These are phyloP conservation scores for Clarias laeviceps DNA, from an alignment of 2,797 vertebrate species.

Conservation along the genomic window DNA sequence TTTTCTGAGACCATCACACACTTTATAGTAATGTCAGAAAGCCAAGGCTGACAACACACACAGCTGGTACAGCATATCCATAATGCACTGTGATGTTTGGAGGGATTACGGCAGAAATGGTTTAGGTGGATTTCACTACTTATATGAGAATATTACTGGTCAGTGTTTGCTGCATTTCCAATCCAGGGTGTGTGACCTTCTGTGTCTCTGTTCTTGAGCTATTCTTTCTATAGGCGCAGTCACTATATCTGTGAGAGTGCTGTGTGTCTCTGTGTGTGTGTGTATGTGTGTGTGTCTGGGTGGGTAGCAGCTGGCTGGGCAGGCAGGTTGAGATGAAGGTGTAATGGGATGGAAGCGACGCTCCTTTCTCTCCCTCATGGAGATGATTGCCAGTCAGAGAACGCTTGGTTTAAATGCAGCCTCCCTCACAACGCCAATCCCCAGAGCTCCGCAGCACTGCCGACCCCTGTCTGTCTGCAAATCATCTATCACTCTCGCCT, in stretches of 20 bases:
- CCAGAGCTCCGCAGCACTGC: constrained; percentile 43
- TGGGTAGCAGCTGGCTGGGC: constrained; percentile 59
- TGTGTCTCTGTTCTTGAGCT: constrained; percentile 14
- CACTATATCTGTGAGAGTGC: constrained; percentile 16
- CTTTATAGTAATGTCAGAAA: not conserved
- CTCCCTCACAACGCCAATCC: constrained; percentile 51
- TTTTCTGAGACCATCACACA: not conserved
- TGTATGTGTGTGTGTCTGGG: constrained; percentile 43
- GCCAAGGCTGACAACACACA: not conserved
- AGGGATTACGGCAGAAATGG: not conserved
- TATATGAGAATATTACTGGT: constrained; percentile 9
- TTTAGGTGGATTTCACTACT: constrained; percentile 21
- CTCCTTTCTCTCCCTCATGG: constrained; percentile 54
- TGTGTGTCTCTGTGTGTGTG: constrained; percentile 32
- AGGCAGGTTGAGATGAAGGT: constrained; percentile 59
- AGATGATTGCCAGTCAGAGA: constrained; percentile 60
- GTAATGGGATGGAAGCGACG: constrained; percentile 62
- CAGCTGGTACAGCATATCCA: not conserved
- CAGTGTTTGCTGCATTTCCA: constrained; percentile 18
- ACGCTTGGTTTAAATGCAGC: constrained; percentile 55
- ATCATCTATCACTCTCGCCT: constrained; percentile 43
- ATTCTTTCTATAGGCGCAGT: constrained; percentile 34
- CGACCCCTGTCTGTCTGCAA: constrained; percentile 50
- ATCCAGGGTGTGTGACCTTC: constrained; percentile 31
- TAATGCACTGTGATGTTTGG: not conserved